Conservation (phyloP, 2,888 invertebrate genomes). For the Plebejus anna region DNA sequence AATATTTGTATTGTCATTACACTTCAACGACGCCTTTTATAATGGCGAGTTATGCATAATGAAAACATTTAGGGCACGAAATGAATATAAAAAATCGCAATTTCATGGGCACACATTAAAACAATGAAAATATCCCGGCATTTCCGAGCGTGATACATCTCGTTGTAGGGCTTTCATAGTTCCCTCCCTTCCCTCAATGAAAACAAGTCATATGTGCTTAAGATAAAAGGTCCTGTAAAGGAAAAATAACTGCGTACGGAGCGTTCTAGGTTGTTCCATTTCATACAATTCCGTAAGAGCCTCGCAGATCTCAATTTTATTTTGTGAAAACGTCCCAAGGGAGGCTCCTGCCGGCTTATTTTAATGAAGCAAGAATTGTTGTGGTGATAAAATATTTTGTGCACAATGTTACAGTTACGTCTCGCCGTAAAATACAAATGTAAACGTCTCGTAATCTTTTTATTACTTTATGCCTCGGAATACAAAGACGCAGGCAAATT, state of each 20-base stretch:
- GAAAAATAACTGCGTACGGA: not conserved
- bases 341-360: constrained; percentile 23
- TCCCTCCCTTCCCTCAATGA: not conserved
- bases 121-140: constrained; percentile 29
- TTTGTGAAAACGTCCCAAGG: constrained; percentile 18
- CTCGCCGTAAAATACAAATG: constrained; percentile 5
- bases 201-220: not conserved
- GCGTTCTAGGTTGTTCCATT: constrained; percentile 29
- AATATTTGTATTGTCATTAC: not conserved
- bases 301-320: constrained; percentile 23
- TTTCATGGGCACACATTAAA: constrained; percentile 29
- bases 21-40: not conserved
- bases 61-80: constrained; percentile 23
- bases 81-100: constrained; percentile 28
- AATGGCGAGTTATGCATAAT: constrained; percentile 24
- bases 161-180: constrained; percentile 15
- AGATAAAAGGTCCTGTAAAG: not conserved
- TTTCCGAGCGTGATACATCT: constrained; percentile 28
- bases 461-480: not conserved
- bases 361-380: constrained; percentile 21
- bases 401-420: constrained; percentile 13
- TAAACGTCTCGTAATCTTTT: constrained; percentile 7
- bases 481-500: constrained; percentile 2
- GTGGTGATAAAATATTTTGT: constrained; percentile 21
- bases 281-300: constrained; percentile 28